A percentile compares a stretch with the other conserved stretches of the same genome.
Conservation (phyloP, 2,888 invertebrate species). For the Hyppa rectilinea region DNA sequence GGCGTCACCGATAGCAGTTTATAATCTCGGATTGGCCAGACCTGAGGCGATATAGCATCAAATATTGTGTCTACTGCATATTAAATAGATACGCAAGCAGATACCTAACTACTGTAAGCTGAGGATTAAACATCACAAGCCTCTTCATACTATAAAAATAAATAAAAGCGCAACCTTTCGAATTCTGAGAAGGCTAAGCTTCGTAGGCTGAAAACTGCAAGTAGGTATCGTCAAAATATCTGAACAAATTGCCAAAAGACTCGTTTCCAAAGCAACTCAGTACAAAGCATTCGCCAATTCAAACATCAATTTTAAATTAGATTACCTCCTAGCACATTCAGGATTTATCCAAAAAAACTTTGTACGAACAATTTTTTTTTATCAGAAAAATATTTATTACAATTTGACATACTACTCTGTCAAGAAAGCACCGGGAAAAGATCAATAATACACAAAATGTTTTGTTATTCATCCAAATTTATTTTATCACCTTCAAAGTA, state of each 20-base stretch:
- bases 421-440: too few relatives aligned
- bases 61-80: slow-evolving; percentile 15
- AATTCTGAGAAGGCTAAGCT: neutral
- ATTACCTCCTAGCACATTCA: neutral
- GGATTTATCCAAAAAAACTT: neutral
- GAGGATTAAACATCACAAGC: slow-evolving; percentile 19
- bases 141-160: neutral
- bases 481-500: too few relatives aligned
- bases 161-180: neutral
- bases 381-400: too few relatives aligned
- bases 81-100: slow-evolving; percentile 29
- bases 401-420: too few relatives aligned
- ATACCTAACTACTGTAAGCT: slow-evolving; percentile 25
- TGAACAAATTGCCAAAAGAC: neutral
- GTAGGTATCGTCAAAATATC: neutral
- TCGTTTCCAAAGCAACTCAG: neutral
- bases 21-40: slow-evolving; percentile 57
- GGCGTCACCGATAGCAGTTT: slow-evolving; percentile 68
- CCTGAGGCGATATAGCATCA: slow-evolving; percentile 27
- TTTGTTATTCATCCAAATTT: too few relatives aligned
- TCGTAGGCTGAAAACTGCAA: neutral
- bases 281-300: neutral
- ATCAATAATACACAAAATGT: too few relatives aligned
- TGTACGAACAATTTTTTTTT: too few relatives aligned
- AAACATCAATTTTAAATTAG: neutral